Conservation (phyloP, 2,113 vertebrate species). For the Monopterus albus region DNA sequence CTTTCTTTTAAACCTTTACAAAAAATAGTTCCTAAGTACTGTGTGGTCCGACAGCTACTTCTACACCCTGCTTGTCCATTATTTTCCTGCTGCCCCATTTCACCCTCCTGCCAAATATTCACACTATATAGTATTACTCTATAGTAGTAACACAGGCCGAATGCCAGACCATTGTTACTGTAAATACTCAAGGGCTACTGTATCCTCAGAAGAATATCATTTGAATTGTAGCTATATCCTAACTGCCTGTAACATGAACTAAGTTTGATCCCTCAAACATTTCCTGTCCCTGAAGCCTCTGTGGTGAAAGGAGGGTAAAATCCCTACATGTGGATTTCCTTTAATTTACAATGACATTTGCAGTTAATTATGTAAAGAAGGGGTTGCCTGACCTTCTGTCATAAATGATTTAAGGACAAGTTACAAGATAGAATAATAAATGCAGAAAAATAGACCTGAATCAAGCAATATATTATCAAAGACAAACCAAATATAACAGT, state of each 20-base stretch:
- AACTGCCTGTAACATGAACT: slow-evolving; percentile 76
- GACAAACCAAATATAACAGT: background rate
- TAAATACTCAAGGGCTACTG: slow-evolving; percentile 61
- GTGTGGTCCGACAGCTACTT: slow-evolving; percentile 2
- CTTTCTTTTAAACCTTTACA: slow-evolving; percentile 34
- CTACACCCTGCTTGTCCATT: slow-evolving; percentile 21
- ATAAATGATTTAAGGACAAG: slow-evolving; percentile 23
- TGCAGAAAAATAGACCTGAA: background rate
- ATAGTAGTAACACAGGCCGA: slow-evolving; percentile 56
- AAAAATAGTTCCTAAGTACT: slow-evolving; percentile 1
- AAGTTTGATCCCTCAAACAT: slow-evolving; percentile 69
- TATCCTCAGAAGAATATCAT: slow-evolving; percentile 52
- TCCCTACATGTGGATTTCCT: slow-evolving; percentile 52
- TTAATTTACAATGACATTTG: slow-evolving; percentile 66
- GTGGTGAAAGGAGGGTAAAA: slow-evolving; percentile 59
- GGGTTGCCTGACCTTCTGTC: slow-evolving; percentile 25
- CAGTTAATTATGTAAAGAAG: slow-evolving; percentile 55
- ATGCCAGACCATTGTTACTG: slow-evolving; percentile 71
- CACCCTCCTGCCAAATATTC: slow-evolving; percentile 33
- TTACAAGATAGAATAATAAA: background rate
- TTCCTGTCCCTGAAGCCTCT: slow-evolving; percentile 66
- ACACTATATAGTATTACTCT: slow-evolving; percentile 38
- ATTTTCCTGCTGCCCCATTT: slow-evolving; percentile 31
- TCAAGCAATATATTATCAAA: background rate
- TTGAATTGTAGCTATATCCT: slow-evolving; percentile 68